A percentile compares a stretch with the other conserved stretches of the same genome.
These are phyloP conservation scores for Alethe diademata DNA, from an alignment of 2,113 vertebrate genomes.

Conservation along the genomic window DNA sequence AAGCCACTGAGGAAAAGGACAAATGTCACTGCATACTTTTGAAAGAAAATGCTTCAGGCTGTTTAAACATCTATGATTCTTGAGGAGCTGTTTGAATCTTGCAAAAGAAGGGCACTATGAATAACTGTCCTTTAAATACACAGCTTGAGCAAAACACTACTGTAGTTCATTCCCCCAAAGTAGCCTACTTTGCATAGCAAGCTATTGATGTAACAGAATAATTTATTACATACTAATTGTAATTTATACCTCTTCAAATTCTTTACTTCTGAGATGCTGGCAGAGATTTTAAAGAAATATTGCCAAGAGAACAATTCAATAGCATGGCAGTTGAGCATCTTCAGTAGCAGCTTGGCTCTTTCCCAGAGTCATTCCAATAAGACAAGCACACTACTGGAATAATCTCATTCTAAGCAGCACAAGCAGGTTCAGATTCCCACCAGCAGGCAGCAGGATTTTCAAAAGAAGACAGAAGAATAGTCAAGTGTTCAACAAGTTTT, in stretches of 20 bases:
- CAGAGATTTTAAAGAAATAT: not conserved
- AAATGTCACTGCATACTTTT: not conserved
- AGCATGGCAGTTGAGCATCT: not conserved
- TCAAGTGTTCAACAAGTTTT: slow-evolving; percentile 8
- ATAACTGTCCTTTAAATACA: not conserved
- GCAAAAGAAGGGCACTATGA: not conserved
- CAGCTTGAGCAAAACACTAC: not conserved
- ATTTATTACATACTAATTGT: not conserved
- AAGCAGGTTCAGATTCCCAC: not conserved
- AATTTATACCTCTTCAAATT: not conserved
- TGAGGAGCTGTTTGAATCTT: not conserved
- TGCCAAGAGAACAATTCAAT: not conserved
- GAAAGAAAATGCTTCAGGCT: not conserved
- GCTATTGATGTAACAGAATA: not conserved
- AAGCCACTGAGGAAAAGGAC: not conserved
- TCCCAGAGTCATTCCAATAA: not conserved
- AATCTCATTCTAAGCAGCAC: not conserved
- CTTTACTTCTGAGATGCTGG: not conserved
- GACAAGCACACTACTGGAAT: slow-evolving; percentile 6
- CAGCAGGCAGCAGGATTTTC: not conserved
- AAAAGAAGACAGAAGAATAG: not conserved
- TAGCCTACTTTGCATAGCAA: not conserved
- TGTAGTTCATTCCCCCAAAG: not conserved
- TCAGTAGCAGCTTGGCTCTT: not conserved
- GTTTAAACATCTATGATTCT: not conserved